Percentiles rank a stretch among this genome's conserved stretches.
These are phyloP conservation scores for Augiades crinisus DNA, from an alignment of 2,888 invertebrate species.

Conservation along the genomic window DNA sequence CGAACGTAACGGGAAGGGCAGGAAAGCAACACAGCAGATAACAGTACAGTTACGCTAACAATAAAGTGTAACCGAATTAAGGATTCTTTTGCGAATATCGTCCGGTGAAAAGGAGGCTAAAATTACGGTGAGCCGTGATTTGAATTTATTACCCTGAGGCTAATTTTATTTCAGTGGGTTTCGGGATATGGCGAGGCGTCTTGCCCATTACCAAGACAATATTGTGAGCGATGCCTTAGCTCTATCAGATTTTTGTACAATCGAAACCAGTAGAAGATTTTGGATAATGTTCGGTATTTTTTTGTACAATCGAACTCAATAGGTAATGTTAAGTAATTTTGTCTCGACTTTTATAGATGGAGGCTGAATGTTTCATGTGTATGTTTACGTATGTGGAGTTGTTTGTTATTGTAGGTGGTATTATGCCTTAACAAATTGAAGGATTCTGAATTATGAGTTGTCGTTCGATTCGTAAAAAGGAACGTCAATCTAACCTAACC, in stretches of 20 bases:
- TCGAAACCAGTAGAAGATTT: slow-evolving; percentile 1
- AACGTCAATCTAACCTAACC: too few species aligned
- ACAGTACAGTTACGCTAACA: slow-evolving; percentile 61
- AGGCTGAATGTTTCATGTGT: too few species aligned
- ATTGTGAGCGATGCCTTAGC: slow-evolving; percentile 54
- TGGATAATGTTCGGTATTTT: background rate
- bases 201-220: slow-evolving; percentile 59
- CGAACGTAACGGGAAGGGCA: slow-evolving; percentile 36
- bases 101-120: slow-evolving; percentile 67
- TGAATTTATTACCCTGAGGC: slow-evolving; percentile 75
- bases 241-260: slow-evolving; percentile 20
- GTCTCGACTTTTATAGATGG: too few species aligned
- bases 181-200: slow-evolving; percentile 50
- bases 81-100: slow-evolving; percentile 70
- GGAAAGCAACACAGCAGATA: slow-evolving; percentile 38
- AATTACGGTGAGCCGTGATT: slow-evolving; percentile 74
- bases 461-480: too few species aligned
- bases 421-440: too few species aligned
- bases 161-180: slow-evolving; percentile 71
- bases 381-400: too few species aligned
- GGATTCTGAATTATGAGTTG: too few species aligned
- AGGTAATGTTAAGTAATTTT: too few species aligned
- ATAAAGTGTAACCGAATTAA: slow-evolving; percentile 73
- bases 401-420: too few species aligned
- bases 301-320: too few species aligned